Base-by-base conservation (phyloP, 2,888 invertebrate genomes). In the Gymnosoma rotundatum region DNA sequence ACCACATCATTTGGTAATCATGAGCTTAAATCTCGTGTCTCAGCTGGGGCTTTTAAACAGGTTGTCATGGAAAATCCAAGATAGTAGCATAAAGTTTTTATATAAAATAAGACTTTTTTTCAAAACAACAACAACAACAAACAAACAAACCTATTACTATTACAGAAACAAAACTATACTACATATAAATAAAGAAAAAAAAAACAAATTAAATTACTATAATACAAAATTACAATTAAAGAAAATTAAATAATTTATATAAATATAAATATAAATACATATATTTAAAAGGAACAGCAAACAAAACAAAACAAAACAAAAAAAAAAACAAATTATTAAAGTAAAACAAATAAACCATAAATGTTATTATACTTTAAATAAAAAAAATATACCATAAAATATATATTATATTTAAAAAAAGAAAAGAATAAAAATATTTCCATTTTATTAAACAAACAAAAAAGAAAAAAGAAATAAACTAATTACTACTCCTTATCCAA, bases 1-100 rank as follows among this genome's bases (percentile, higher is more conserved):
- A 97, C 97, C 76, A 96, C 97, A 48, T 96, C 97, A 70, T 93
- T 98, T 87, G 97, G 97, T 87, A 95, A 95, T 88, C 96, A 97
- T 89, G 97, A 96, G 91, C 95, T 95, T 86, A 96, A 96, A 89
- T 95, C 95, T 78, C 95, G 95, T 92, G 96, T 95, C 93, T 94
- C 95, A 67, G 94, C 95, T n/a, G 95, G 95, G 86, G 93, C 93
- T 87, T 95, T 95, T 91, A 95, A 96, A 90, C 95, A 95, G 92
- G 96, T 96, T 45, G 95, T 96, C 14, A 95, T 96, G 94, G 95
- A 95, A 89, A 95, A 95, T 91, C 94, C 95, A 89, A 95, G 95
- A 94, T 95, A 95, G 94, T 94, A 93, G 93, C 87, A 85, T 86
- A 86, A 85, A 73, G 66, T 69, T 72, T 67, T 67, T 67, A 78